These are phyloP conservation scores for Pygoscelis antarcticus DNA, from an alignment of 2,113 vertebrate genomes.

Conservation along the genomic window DNA sequence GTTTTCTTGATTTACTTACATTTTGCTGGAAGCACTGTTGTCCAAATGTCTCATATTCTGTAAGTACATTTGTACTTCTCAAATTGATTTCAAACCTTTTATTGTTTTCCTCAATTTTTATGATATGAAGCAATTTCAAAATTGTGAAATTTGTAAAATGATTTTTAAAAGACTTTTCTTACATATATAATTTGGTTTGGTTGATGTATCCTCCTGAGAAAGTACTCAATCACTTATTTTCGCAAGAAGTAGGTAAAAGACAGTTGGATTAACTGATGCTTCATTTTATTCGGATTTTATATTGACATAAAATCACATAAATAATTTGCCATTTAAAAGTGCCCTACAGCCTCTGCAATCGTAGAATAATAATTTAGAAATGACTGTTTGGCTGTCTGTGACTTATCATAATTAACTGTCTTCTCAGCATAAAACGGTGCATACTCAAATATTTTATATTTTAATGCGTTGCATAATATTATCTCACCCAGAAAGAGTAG, in stretches of 20 bases:
- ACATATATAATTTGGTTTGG: background rate
- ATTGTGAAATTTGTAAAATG: background rate
- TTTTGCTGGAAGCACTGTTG: background rate
- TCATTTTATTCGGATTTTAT: conserved; percentile 33
- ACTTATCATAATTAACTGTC: background rate
- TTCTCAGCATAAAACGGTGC: background rate
- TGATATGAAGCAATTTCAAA: background rate
- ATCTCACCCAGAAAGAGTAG: background rate
- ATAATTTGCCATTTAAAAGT: conserved; percentile 33
- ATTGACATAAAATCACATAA: conserved; percentile 25
- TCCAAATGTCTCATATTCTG: background rate
- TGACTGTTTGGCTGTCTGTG: background rate
- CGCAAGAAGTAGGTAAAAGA: background rate
- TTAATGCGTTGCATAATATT: background rate
- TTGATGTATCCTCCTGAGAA: background rate
- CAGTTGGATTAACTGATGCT: background rate
- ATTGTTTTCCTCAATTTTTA: background rate
- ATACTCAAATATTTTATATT: background rate
- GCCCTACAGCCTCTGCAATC: background rate
- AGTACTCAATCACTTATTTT: background rate
- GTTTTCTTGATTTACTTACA: background rate
- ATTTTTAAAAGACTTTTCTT: background rate
- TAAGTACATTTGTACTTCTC: background rate
- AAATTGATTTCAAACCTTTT: background rate
- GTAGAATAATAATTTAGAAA: background rate